Conservation (phyloP, 2,797 vertebrate species). For the Crocidura indochinensis region DNA sequence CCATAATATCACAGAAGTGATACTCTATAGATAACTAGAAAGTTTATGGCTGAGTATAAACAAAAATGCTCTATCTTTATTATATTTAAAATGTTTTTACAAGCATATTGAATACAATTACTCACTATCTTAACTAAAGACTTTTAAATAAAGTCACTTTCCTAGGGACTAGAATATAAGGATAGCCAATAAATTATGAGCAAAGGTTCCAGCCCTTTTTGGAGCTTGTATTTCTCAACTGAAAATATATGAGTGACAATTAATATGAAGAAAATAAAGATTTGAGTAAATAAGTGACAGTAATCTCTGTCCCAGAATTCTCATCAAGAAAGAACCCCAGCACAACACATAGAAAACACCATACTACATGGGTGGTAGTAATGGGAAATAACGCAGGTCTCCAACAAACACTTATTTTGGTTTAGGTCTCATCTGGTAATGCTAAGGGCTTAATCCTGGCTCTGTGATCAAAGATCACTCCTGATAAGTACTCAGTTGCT, state of each 20-base stretch:
- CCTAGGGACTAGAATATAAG: not conserved
- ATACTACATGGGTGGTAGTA: too few species aligned
- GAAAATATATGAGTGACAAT: not conserved
- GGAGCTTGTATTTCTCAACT: not conserved
- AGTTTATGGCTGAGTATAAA: not conserved
- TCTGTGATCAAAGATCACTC: too few species aligned
- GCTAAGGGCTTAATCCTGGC: too few species aligned
- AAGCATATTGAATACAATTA: not conserved
- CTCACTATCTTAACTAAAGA: not conserved
- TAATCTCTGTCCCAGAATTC: not conserved
- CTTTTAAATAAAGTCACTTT: slow-evolving; percentile 1
- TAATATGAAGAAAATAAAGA: slow-evolving; percentile 13
- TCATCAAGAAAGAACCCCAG: slow-evolving; percentile 1
- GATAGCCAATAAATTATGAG: not conserved
- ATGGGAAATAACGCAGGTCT: too few species aligned
- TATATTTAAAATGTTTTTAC: not conserved
- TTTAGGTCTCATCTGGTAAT: too few species aligned
- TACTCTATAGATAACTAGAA: not conserved
- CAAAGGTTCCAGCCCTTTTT: not conserved
- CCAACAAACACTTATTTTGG: too few species aligned
- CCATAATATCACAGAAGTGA: not conserved
- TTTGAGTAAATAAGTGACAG: not conserved
- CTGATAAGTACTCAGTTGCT: too few species aligned
- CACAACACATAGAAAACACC: too few species aligned
- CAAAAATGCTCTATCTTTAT: not conserved